Base-by-base conservation (phyloP, 1,140 invertebrate species). In the Drosophila ohnishii region DNA sequence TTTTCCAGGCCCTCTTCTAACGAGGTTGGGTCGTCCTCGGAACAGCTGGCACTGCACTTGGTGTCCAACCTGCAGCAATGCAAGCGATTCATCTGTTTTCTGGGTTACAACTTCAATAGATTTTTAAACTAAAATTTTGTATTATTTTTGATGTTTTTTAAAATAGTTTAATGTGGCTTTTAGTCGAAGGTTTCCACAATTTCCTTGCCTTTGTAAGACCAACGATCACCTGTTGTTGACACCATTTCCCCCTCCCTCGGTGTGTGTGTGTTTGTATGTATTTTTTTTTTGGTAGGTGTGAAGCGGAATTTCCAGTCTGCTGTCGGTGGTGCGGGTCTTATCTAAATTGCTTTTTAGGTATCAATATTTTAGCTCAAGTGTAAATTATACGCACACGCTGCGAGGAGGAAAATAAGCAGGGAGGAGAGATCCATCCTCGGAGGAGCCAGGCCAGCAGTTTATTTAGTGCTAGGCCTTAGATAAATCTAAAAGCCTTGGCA, bases 281-380 rank as follows among this genome's bases (percentile, higher is more conserved):
- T 37, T 2, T 50, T 2, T 13, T 35, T 69, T 69, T 45, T 80
- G 78, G 89, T 90, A 90, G 88, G 89, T 90, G 88, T 90, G 88
- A 90, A 90, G 88, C 79, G 78, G 82, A 82, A 90, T 90, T 81
- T 90, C 81, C 70, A 88, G 88, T 90, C 73, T 47, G 76, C 34
- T 63, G 74, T 55, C 32, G 34, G 16, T 50, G 74, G 40, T 62
- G 59, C 50, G 50, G 50, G 60, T 44, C 90, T 90, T 90, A 90
- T 90, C 90, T 90, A 90, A 90, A 90, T 90, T 90, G 89, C 90
- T 90, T 90, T 90, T 87, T 81, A 88, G 90, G 90, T 90, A 90
- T 90, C 90, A 90, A 90, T 90, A 90, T 89, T 90, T 90, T 90
- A 90, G 79, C 81, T 90, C 83, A 90, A 90, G 88, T 90, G 82